Evolutionary conservation across 1,140 invertebrate genomes (phyloP), one percentile per base, ranked within the genome.

Genomic region (Himalopsyche phryganea): DNA sequence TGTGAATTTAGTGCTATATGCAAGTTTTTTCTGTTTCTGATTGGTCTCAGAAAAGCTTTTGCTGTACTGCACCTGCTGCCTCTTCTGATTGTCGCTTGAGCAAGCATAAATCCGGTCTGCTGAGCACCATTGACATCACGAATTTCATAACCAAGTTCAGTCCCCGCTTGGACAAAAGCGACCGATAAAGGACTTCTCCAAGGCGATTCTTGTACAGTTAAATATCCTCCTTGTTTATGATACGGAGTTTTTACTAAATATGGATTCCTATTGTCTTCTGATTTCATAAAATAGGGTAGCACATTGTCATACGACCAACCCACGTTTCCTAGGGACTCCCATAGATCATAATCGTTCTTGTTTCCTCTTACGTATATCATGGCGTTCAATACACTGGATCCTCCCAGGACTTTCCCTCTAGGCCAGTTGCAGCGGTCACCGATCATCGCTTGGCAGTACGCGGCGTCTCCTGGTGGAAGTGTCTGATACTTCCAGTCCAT

Each of bases 311-410:
- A 98, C 1, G 87, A 87, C 96, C 96, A 98, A 1, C 93, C 92
- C 0, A 79, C 73, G 63, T 96, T 96, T 0, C 95, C 96, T 42
- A 90, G 73, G 5, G 75, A 73, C 11, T 88, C 88, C 96, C 96
- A 98, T 6, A 87, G 79, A 69, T 98, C 92, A 75, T 94, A 98
- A 69, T 98, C 96, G 40, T 82, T 81, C 44, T 80, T 84, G 68
- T 98, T 96, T 17, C 96, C 96, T 38, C 96, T 83, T 0, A 96
- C 88, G 74, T 98, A 98, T 6, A 96, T 83, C 93, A 96, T 96
- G 1, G 93, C 93, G 72, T 98, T 98, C 1, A 98, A 81, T 0
- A 95, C 92, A 42, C 91, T 94, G 20, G 91, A 91, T 10, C 96
- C 96, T n/a, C 95, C 95, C 10, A 94, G 78, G 2, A 94, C 90